A percentile compares a stretch with the other conserved stretches of the same genome.
Conservation (phyloP, 64 coral and sea anemone species). For the Orbicella faveolata region DNA sequence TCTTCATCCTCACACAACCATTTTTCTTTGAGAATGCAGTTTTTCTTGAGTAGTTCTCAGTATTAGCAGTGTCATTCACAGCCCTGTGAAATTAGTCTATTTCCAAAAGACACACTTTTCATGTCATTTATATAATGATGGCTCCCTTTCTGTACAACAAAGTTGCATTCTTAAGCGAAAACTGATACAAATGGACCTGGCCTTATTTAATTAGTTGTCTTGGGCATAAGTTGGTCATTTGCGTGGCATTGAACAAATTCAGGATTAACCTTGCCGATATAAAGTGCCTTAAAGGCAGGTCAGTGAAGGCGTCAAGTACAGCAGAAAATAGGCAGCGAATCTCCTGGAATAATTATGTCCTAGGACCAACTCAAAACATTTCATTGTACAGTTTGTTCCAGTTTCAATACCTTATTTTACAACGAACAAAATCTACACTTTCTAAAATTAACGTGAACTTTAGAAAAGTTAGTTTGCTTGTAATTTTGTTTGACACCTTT, state of each 20-base stretch:
- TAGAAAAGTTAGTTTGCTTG: not conserved
- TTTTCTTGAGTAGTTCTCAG: no score
- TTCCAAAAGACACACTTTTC: no score
- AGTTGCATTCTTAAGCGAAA: no score
- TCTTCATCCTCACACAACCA: no score
- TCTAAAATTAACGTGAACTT: no score
- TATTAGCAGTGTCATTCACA: not conserved
- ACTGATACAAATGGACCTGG: no score
- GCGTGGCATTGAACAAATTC: not conserved
- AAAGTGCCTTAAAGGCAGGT: not conserved
- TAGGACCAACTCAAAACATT: not conserved
- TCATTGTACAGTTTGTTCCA: not conserved
- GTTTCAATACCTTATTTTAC: not conserved
- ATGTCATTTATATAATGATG: no score
- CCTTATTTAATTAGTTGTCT: not conserved
- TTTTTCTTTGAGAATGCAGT: no score
- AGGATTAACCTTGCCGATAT: not conserved
- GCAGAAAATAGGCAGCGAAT: conserved; percentile 2
- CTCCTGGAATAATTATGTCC: not conserved
- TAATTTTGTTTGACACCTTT: not conserved
- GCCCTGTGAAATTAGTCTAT: no score
- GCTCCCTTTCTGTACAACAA: no score
- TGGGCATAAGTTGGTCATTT: no score
- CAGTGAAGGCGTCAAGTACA: not conserved
- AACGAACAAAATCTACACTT: no score